Evolutionary conservation across 2,797 vertebrate species (phyloP), one percentile per base, ranked within the genome.

Genomic region (Jordanella pulchra): DNA sequence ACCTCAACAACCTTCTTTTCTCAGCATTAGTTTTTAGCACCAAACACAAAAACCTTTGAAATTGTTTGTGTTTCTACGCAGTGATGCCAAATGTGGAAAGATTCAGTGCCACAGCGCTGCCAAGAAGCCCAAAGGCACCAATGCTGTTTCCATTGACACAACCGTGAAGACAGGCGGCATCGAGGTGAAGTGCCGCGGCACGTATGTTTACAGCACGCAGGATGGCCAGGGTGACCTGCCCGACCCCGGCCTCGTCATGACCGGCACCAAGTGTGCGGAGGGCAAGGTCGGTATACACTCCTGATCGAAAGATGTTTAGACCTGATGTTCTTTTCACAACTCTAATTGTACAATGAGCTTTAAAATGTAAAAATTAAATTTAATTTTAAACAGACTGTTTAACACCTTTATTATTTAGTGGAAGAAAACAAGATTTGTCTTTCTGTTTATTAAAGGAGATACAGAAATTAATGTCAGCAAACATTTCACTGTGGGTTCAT

Each of bases 101-200:
- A 97, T 99, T 85, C 97, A 99, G 91, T 99, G 98, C 84, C 96
- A 96, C 89, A 98, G 96, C 3, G 95, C 96, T 0, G 95, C 96
- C 64, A 93, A 94, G 73, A 96, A 93, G 71, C 96, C 96, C 0
- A 95, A 95, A 78, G 93, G 95, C 6, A 94, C 95, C 70, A 96
- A 97, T 69, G 94, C 93, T 0, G 95, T 96, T 45, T 94, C 96
- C 53, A 95, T 97, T 5, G 96, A 98, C 89, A 97, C 96, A 80
- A 97, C 94, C 60, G 90, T 97, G 89, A 94, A 81, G 30, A 91
- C 95, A 0, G 93, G 91, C 0, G 95, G 96, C 81, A 82, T 87
- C 0, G 94, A 96, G 86, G 94, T 98, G 71, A 96, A 95, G 76
- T 99, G 98, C 81, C 89, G 95, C 0, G 97, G 96, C n/a, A 95